These are phyloP conservation scores for Taxidea taxus DNA, from an alignment of 2,113 vertebrate species.

Conservation along the genomic window DNA sequence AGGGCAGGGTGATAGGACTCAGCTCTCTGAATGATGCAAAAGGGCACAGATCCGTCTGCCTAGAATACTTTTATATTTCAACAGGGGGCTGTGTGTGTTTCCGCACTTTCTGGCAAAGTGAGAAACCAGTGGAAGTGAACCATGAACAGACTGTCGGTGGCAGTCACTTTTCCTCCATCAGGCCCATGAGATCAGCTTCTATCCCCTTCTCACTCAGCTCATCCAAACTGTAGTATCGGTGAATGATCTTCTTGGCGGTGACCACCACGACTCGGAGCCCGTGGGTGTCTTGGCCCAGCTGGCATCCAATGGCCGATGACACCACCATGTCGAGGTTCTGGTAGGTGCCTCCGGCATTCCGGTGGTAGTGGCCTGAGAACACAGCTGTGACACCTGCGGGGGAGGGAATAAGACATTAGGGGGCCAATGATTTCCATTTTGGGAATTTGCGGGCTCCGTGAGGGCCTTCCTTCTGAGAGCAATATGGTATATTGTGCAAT, in stretches of 20 bases:
- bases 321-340: conserved; percentile 94
- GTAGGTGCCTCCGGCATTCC: conserved; percentile 92
- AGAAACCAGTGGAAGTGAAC: neutral
- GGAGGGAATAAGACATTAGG: neutral
- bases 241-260: conserved; percentile 87
- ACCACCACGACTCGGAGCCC: conserved; percentile 93
- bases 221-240: conserved; percentile 91
- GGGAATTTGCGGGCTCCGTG: neutral
- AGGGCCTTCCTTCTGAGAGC: neutral
- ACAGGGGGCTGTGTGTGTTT: neutral
- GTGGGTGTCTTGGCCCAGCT: conserved; percentile 91
- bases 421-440: neutral
- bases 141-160: neutral
- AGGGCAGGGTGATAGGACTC: neutral
- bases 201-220: conserved; percentile 85
- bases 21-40: neutral
- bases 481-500: neutral
- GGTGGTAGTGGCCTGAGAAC: conserved; percentile 96
- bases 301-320: conserved; percentile 96
- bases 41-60: neutral
- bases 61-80: conserved; percentile 13
- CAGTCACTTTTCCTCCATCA: conserved; percentile 74
- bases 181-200: conserved; percentile 86
- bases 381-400: conserved; percentile 91
- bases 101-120: neutral